These are phyloP conservation scores for Mus musculus DNA, from an alignment of 2,113 vertebrate species.

Conservation along the genomic window GRCm39 chr12:48805501-48806000, in stretches of 20 bases:
- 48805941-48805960: constrained; percentile 69
- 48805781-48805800: constrained; percentile 60
- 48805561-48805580: constrained; percentile 61
- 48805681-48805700: constrained; percentile 76
- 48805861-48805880: constrained; percentile 79
- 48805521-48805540: constrained; percentile 65
- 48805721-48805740: constrained; percentile 56
- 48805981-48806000: constrained; percentile 48
- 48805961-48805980: constrained; percentile 70
- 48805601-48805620: constrained; percentile 67
- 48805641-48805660: constrained; percentile 77
- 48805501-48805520: constrained; percentile 58
- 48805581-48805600: constrained; percentile 79
- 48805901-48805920: constrained; percentile 81
- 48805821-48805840: constrained; percentile 67
- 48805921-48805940: constrained; percentile 74
- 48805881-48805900: constrained; percentile 83
- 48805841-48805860: constrained; percentile 72
- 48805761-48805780: constrained; percentile 67
- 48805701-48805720: constrained; percentile 62
- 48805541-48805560: constrained; percentile 69
- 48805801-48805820: constrained; percentile 69
- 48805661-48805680: constrained; percentile 61
- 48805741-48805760: constrained; percentile 73
- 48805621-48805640: constrained; percentile 76